phyloP scores from a whole-genome alignment of 2,888 invertebrate species.

The Watsonalla cultraria region DNA sequence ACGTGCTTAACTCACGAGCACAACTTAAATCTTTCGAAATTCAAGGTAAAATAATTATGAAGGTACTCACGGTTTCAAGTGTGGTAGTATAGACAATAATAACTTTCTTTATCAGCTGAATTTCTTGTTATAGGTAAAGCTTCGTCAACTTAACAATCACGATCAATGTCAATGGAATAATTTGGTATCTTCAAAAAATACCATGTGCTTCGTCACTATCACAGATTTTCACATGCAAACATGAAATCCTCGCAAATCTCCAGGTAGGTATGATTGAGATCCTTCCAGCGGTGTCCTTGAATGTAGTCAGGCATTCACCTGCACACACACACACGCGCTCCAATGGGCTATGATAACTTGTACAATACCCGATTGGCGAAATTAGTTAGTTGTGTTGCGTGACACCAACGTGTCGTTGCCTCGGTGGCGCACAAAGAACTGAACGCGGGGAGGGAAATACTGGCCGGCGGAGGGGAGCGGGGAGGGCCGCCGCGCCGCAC shows the following conservation, averaged over 20 bases:
- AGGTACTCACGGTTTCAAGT: neutral
- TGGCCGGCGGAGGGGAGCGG: slow-evolving; percentile 46
- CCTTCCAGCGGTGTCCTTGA: slow-evolving; percentile 41
- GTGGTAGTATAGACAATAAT: neutral
- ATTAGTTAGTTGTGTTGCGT: slow-evolving; percentile 44
- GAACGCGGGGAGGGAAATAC: slow-evolving; percentile 66
- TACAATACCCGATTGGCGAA: slow-evolving; percentile 52
- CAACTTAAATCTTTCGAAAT: no score
- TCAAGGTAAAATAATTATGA: neutral
- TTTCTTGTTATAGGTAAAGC: slow-evolving; percentile 3
- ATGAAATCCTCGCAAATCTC: slow-evolving; percentile 18
- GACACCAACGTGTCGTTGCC: slow-evolving; percentile 58
- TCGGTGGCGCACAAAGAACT: slow-evolving; percentile 75
- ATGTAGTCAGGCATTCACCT: slow-evolving; percentile 52
- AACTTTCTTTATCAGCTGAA: neutral
- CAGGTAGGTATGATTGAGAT: slow-evolving; percentile 8
- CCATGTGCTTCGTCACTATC: slow-evolving; percentile 43
- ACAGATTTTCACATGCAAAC: slow-evolving; percentile 46
- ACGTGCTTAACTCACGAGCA: no score
- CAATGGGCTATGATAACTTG: slow-evolving; percentile 43
- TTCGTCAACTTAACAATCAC: slow-evolving; percentile 8
- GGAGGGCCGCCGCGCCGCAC: slow-evolving; percentile 59
- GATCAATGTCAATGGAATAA: slow-evolving; percentile 22
- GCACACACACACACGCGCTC: slow-evolving; percentile 54
- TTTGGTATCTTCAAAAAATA: slow-evolving; percentile 16